Conservation (phyloP, 1,140 invertebrate genomes). For the Neoseiulus cucumeris region DNA sequence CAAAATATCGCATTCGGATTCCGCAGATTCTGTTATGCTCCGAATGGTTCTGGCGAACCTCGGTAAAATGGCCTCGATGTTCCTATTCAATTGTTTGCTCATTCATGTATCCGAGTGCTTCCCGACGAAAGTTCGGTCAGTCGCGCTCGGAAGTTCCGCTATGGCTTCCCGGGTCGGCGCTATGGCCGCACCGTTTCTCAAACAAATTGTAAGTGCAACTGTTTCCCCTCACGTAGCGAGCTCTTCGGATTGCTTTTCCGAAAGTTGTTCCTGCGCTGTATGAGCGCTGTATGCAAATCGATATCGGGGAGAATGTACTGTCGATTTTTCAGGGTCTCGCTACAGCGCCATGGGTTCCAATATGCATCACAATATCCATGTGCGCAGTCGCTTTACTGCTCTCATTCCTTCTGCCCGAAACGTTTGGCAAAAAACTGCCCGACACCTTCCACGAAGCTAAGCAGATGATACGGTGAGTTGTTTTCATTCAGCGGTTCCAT, state of each 20-base stretch:
- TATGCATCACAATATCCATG: background rate
- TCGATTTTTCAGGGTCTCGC: background rate
- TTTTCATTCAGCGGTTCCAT: too few species aligned
- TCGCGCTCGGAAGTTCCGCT: slow-evolving; percentile 69
- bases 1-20: too few species aligned
- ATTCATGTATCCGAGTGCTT: slow-evolving; percentile 18
- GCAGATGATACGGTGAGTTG: background rate
- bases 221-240: too few species aligned
- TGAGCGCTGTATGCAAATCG: background rate
- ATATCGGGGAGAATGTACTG: background rate
- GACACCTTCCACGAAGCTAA: slow-evolving; percentile 1
- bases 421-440: background rate
- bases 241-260: too few species aligned
- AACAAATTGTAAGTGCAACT: slow-evolving; percentile 15
- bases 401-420: background rate
- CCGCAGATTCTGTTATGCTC: background rate
- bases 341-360: background rate
- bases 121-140: slow-evolving; percentile 63
- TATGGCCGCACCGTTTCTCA: slow-evolving; percentile 72
- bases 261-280: too few species aligned
- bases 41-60: background rate
- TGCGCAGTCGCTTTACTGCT: background rate
- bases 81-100: background rate
- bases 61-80: background rate
- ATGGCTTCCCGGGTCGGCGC: slow-evolving; percentile 74